Conservation (phyloP, 2,888 invertebrate genomes). For the Nomada ferruginata region DNA sequence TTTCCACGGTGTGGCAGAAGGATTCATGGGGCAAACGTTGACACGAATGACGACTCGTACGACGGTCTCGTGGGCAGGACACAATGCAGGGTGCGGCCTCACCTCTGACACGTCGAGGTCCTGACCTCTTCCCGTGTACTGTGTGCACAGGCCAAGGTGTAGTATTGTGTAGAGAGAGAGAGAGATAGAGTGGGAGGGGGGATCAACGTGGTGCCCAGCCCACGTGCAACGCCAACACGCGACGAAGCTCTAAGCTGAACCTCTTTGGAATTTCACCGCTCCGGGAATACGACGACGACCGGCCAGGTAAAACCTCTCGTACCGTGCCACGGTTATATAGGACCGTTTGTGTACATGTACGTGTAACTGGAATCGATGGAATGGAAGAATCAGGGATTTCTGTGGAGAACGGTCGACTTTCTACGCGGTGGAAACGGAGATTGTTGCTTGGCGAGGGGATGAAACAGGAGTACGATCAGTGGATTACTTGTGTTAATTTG, state of each 20-base stretch:
- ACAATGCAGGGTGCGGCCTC: constrained; percentile 83
- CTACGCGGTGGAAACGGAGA: constrained; percentile 13
- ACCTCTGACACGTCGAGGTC: constrained; percentile 82
- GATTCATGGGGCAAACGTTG: constrained; percentile 72
- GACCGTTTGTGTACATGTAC: not conserved
- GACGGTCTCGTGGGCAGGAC: constrained; percentile 82
- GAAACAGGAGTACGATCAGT: constrained; percentile 3
- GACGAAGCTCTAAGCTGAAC: constrained; percentile 67
- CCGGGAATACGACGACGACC: constrained; percentile 67
- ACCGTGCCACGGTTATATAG: constrained; percentile 38
- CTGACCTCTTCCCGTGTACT: constrained; percentile 76
- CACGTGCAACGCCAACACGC: constrained; percentile 79
- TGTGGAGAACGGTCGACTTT: constrained; percentile 15
- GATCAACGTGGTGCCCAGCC: constrained; percentile 72
- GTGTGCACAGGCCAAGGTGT: constrained; percentile 51
- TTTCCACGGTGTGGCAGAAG: constrained; percentile 45
- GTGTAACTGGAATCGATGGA: constrained; percentile 45
- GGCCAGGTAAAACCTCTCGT: constrained; percentile 26
- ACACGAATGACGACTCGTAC: constrained; percentile 79
- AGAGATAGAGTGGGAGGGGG: constrained; percentile 19
- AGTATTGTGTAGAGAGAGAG: constrained; percentile 56
- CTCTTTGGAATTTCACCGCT: constrained; percentile 76
- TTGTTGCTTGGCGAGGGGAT: constrained; percentile 23
- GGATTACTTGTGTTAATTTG: not conserved
- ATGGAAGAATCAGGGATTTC: constrained; percentile 30